Conservation (phyloP, 2,888 invertebrate genomes). For the Lepidochitona cinerea region DNA sequence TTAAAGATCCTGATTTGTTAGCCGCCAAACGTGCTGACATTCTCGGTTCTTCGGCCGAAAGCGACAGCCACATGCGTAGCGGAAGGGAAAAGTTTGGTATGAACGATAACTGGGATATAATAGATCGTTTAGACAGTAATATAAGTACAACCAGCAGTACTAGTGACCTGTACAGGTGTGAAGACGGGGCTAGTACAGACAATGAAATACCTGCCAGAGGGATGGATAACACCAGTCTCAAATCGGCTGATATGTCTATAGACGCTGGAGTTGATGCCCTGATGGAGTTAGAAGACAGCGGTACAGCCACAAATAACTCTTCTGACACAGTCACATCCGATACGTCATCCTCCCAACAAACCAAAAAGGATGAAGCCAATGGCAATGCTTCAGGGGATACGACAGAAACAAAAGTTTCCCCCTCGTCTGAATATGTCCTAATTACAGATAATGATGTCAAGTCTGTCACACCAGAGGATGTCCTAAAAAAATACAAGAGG, state of each 20-base stretch:
- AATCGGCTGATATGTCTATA: slow-evolving; percentile 41
- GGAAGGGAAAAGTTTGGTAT: slow-evolving; percentile 17
- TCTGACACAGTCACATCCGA: neutral
- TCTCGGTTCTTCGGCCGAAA: slow-evolving; percentile 64
- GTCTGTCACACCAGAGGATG: slow-evolving; percentile 51
- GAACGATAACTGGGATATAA: slow-evolving; percentile 27
- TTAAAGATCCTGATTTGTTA: slow-evolving; percentile 62
- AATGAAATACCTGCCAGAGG: neutral
- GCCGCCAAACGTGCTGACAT: slow-evolving; percentile 50
- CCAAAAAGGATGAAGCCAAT: neutral
- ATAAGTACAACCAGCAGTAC: slow-evolving; percentile 54
- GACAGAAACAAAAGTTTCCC: slow-evolving; percentile 36
- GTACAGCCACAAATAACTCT: neutral
- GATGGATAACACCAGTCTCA: slow-evolving; percentile 28
- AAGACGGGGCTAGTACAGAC: slow-evolving; percentile 30
- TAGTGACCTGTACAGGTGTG: slow-evolving; percentile 50
- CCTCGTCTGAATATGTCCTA: slow-evolving; percentile 91
- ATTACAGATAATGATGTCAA: slow-evolving; percentile 73
- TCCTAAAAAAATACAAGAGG: slow-evolving; percentile 49
- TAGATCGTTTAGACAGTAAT: slow-evolving; percentile 35
- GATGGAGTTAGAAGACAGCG: slow-evolving; percentile 27
- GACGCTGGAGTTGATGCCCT: slow-evolving; percentile 53
- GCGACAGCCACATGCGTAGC: slow-evolving; percentile 50
- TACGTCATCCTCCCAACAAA: neutral
- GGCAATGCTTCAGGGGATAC: neutral